Conservation (phyloP, 2,113 vertebrate genomes). For the Cathartes aura region DNA sequence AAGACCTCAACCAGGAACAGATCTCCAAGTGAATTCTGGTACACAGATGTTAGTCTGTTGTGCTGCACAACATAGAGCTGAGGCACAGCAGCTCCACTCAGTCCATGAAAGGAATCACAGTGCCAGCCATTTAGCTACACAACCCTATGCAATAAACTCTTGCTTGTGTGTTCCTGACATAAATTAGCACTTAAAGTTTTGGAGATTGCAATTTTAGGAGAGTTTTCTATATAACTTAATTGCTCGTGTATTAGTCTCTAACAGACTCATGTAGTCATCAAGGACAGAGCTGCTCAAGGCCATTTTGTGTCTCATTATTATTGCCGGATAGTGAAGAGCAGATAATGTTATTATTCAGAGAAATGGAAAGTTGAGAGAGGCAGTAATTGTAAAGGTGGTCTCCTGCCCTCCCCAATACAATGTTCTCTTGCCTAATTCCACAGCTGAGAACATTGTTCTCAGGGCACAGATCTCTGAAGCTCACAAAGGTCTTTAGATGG, state of each 20-base stretch:
- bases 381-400: background rate
- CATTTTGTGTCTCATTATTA: background rate
- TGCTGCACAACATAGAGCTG: background rate
- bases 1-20: background rate
- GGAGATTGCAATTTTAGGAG: background rate
- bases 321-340: background rate
- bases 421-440: background rate
- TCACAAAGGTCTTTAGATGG: background rate
- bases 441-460: background rate
- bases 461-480: background rate
- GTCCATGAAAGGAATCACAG: background rate
- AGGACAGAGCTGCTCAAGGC: background rate
- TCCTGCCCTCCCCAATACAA: background rate
- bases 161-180: background rate
- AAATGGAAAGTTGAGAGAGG: background rate
- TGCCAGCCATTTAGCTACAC: background rate
- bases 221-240: background rate
- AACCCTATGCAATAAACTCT: background rate
- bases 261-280: background rate
- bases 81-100: background rate
- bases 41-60: background rate
- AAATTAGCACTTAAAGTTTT: background rate
- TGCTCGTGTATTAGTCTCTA: background rate
- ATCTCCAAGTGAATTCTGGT: background rate
- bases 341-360: background rate